Evolutionary conservation across 2,797 vertebrate species (phyloP).

Genomic region (Ispidina picta): DNA sequence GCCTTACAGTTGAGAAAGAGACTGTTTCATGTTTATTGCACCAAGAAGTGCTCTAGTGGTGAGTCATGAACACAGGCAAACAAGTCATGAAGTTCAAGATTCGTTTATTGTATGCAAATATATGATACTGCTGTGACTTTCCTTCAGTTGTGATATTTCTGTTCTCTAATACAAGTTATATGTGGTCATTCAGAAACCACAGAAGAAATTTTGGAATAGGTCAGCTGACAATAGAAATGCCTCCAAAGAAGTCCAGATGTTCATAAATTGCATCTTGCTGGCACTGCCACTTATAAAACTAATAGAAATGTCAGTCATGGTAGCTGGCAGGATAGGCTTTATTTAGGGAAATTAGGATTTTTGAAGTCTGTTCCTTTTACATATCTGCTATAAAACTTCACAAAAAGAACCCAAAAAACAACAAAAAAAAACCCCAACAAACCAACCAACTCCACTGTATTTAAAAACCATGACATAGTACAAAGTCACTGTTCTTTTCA

Average conservation of each 20-base stretch:
- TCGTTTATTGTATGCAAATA: neutral
- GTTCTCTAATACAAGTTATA: neutral
- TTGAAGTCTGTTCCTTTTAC: neutral
- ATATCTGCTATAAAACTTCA: neutral
- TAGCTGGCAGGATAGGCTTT: neutral
- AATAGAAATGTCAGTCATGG: constrained; percentile 35
- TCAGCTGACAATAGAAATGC: neutral
- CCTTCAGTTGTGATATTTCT: neutral
- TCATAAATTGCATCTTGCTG: constrained; percentile 14
- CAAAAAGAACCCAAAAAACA: neutral
- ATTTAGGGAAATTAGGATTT: neutral
- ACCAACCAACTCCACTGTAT: neutral
- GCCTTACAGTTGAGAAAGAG: neutral
- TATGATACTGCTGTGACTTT: neutral
- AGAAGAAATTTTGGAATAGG: neutral
- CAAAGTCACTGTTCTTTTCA: neutral
- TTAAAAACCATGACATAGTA: neutral
- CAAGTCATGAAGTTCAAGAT: neutral
- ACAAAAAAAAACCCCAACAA: no score
- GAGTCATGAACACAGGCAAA: neutral
- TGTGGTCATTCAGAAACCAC: neutral
- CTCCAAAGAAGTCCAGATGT: neutral
- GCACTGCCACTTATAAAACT: neutral
- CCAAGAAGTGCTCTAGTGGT: neutral
- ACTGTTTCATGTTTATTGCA: neutral